phyloP scores from a whole-genome alignment of 2,113 vertebrate species.

The Rhea pennata region DNA sequence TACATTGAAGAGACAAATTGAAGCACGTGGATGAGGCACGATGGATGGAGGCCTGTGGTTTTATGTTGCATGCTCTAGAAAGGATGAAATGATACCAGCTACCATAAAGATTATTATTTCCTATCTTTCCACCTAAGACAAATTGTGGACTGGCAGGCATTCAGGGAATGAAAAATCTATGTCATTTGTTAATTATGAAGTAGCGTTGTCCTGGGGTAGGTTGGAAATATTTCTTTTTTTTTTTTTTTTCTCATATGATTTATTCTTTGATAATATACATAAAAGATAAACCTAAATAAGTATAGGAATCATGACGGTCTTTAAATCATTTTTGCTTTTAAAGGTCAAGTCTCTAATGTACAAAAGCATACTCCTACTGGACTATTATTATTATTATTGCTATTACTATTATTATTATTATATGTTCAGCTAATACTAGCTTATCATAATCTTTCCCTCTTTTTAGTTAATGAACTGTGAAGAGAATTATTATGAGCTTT shows the following conservation, averaged over 20 bases:
- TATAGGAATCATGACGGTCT: not conserved
- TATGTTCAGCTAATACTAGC: not conserved
- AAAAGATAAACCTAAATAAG: not conserved
- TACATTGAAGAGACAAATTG: not conserved
- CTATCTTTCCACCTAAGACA: not conserved
- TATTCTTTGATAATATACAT: not conserved
- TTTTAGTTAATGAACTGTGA: not conserved
- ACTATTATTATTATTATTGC: not conserved
- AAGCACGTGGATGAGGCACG: no score
- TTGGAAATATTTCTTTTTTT: not conserved
- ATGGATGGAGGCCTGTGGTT: not conserved
- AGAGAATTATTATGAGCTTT: not conserved
- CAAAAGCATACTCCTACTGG: not conserved
- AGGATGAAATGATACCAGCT: not conserved
- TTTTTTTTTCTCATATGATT: not conserved
- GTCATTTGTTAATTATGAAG: not conserved
- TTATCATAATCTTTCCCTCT: not conserved
- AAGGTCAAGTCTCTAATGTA: not conserved
- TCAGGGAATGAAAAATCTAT: not conserved
- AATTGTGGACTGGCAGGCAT: not conserved
- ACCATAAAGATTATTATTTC: not conserved
- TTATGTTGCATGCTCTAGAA: not conserved
- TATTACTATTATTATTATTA: not conserved
- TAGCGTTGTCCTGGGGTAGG: not conserved
- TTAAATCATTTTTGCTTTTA: not conserved